Base-by-base conservation (phyloP, 2,113 vertebrate species). In the Hirundichthys speculiger region DNA sequence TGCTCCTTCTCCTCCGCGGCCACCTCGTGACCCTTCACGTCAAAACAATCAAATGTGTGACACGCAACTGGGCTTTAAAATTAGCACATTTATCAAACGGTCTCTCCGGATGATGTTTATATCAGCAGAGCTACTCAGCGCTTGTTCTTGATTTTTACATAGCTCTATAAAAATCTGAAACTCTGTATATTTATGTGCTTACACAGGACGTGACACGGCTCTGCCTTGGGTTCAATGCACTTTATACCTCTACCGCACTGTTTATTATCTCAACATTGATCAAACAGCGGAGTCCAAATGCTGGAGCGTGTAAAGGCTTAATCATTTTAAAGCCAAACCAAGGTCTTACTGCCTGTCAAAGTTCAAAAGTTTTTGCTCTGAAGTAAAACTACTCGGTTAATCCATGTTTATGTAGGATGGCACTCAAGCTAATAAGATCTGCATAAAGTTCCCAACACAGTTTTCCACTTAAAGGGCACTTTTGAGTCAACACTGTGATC, bases 401-500 rank as follows among this genome's bases (percentile, higher is more conserved):
- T 34, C 11, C 30, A 34, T 34, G 30, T 34, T 76, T 24, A 34
- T 3, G 9, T 48, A 55, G 20, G n/a, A 69, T 48, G 59, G 75
- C 75, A 63, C 62, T 13, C 3, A 56, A 67, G 56, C 65, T 72
- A 61, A 80, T 70, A 67, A 74, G 71, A 83, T 76, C 74, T 57
- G 62, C 73, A 83, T 85, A 64, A 87, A 49, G 47, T 19, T 38
- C 57, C 47, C 69, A 77, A 74, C 27, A 65, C 39, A 65, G 75
- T 73, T 85, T 86, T 77, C 57, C 82, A 86, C 69, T 79, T 85
- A 65, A 82, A 74, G 62, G 55, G 52, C 61, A 76, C 75, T 83
- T 75, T 65, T 75, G 56, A 73, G 5, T 38, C 60, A 21, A 58
- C 13, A 59, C 71, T 55, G 30, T 70, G 63, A 75, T 69, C 65